Conservation (phyloP, 2,113 vertebrate species). For the Mus pahari region DNA sequence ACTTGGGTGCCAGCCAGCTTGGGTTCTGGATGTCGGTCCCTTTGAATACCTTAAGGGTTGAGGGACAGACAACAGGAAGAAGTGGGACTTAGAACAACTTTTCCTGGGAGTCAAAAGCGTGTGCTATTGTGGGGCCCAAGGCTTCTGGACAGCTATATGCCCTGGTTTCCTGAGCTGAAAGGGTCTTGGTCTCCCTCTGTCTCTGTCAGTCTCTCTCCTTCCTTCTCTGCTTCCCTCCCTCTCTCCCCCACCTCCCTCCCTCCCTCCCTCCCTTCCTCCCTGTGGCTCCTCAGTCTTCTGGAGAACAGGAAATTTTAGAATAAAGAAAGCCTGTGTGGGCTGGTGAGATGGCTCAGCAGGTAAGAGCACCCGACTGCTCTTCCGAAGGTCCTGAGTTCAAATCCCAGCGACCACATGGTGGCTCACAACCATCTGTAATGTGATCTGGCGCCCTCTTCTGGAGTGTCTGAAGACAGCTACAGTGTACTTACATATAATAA, state of each 20-base stretch:
- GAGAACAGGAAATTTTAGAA: background rate
- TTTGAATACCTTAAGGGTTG: background rate
- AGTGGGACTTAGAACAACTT: background rate
- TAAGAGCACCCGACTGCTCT: no score
- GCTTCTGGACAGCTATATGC: background rate
- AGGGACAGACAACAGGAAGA: no score
- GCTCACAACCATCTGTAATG: no score
- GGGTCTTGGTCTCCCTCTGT: no score
- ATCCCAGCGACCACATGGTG: no score
- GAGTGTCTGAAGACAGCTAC: no score
- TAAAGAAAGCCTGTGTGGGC: accelerated
- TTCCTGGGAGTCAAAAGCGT: background rate
- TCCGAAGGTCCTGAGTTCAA: no score
- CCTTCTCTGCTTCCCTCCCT: background rate
- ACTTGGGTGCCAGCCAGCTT: no score
- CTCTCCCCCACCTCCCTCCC: background rate
- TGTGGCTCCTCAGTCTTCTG: background rate
- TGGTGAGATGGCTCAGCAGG: no score
- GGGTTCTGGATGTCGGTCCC: accelerated
- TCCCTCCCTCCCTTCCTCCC: background rate
- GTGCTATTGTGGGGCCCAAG: accelerated
- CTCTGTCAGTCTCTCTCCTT: accelerated
- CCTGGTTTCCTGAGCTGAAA: accelerated
- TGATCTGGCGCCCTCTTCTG: no score
- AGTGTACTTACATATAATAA: no score